Evolutionary conservation across 2,888 invertebrate genomes (phyloP).

Genomic region (Chymomyza amoena): DNA sequence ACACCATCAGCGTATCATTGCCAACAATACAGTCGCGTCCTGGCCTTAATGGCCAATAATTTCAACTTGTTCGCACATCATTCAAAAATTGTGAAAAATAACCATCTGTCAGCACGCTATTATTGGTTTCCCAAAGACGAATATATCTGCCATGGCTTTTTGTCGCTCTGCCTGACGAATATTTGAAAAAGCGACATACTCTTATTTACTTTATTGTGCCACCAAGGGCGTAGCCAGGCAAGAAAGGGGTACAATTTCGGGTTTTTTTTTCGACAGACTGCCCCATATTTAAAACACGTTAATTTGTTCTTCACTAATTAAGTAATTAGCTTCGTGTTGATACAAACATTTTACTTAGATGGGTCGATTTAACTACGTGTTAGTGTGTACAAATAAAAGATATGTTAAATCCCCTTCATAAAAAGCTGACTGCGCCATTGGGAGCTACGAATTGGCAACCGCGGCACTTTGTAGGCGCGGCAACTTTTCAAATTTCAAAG

Average conservation of each 20-base stretch:
- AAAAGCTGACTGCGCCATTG: no score
- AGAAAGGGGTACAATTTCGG: no score
- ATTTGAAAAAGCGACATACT: constrained; percentile 30
- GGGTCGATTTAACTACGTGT: no score
- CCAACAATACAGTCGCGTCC: not conserved
- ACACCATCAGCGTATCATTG: constrained; percentile 23
- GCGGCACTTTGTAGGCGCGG: constrained; percentile 54
- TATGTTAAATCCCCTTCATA: no score
- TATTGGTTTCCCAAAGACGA: constrained; percentile 69
- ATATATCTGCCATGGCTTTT: constrained; percentile 39
- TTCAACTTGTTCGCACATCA: constrained; percentile 71
- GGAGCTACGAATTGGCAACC: not conserved
- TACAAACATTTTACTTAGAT: no score
- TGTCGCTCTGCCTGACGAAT: constrained; percentile 47
- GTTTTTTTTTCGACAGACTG: no score
- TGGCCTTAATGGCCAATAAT: constrained; percentile 65
- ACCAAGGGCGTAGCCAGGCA: not conserved
- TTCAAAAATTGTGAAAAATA: constrained; percentile 38
- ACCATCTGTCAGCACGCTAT: constrained; percentile 63
- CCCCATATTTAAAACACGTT: no score
- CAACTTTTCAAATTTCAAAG: constrained; percentile 56
- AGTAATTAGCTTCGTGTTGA: no score
- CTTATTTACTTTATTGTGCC: constrained; percentile 42
- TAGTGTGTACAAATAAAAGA: no score
- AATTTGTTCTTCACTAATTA: no score